Conservation (phyloP, 2,113 vertebrate genomes). For the Beaufortia kweichowensis region DNA sequence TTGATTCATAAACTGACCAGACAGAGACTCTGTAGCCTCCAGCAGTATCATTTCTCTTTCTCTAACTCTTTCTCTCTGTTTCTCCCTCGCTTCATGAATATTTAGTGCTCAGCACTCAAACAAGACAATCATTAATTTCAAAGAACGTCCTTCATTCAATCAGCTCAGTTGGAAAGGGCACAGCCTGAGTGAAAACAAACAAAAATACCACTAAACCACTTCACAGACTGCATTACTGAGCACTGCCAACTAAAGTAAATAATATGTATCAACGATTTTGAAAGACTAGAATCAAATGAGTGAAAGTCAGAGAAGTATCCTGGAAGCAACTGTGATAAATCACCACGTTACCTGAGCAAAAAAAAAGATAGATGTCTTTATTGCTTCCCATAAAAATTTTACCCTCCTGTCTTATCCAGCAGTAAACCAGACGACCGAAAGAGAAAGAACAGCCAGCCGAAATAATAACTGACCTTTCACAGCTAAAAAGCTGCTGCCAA, state of each 20-base stretch:
- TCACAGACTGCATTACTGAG: not conserved
- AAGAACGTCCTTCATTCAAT: conserved; percentile 42
- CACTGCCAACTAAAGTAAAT: conserved; percentile 36
- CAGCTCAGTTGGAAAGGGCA: conserved; percentile 51
- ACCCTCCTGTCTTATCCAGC: conserved; percentile 17
- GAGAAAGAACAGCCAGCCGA: not conserved
- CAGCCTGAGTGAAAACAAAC: conserved; percentile 48
- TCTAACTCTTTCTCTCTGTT: conserved; percentile 25
- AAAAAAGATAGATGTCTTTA: not conserved
- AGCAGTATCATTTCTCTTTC: conserved; percentile 20
- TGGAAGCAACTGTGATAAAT: not conserved
- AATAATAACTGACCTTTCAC: conserved; percentile 21
- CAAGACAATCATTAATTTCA: conserved; percentile 50
- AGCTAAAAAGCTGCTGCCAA: conserved; percentile 15
- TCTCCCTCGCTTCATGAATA: conserved; percentile 42
- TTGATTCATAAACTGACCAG: conserved; percentile 12
- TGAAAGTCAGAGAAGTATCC: conserved; percentile 18
- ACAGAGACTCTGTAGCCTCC: not conserved
- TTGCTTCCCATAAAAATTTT: not conserved
- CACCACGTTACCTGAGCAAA: not conserved
- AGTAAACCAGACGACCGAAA: not conserved
- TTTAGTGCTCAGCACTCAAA: conserved; percentile 42
- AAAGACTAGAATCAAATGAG: conserved; percentile 16
- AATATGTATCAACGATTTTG: conserved; percentile 23
- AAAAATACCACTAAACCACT: conserved; percentile 21